Conservation (phyloP, 2,113 vertebrate species). For the Eublepharis macularius region DNA sequence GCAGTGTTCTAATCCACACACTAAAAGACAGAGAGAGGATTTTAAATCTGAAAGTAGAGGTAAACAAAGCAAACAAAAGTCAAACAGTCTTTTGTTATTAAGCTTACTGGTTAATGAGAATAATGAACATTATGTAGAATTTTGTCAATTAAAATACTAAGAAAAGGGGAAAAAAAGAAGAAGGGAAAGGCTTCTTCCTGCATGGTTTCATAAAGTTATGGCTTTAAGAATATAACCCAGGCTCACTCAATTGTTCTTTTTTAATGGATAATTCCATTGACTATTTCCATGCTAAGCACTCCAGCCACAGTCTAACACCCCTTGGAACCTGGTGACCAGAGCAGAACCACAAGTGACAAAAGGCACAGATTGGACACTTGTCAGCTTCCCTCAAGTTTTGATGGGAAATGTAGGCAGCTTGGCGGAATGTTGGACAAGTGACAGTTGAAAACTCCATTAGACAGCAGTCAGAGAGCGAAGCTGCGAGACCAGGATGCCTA, state of each 20-base stretch:
- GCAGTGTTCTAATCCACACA: not conserved
- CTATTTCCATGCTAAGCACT: not conserved
- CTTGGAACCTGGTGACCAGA: not conserved
- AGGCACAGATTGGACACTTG: too few relatives aligned
- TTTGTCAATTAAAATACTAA: not conserved
- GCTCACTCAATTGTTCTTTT: not conserved
- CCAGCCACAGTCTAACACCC: not conserved
- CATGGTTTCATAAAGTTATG: not conserved
- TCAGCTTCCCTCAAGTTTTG: too few relatives aligned
- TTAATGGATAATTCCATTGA: not conserved
- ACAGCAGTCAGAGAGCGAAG: too few relatives aligned
- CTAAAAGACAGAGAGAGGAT: not conserved
- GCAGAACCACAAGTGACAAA: too few relatives aligned
- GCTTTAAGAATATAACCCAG: not conserved
- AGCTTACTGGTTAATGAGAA: not conserved
- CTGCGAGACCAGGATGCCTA: too few relatives aligned
- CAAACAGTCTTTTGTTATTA: not conserved
- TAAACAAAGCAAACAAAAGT: not conserved
- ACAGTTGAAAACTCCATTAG: too few relatives aligned
- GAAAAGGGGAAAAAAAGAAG: not conserved
- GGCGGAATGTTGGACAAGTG: too few relatives aligned
- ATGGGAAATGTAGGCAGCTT: too few relatives aligned
- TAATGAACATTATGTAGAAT: not conserved
- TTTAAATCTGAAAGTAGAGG: not conserved
- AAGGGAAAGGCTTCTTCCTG: not conserved